A percentile compares a stretch with the other conserved stretches of the same genome.
Conservation (phyloP, 1,140 invertebrate species). For the Tetramorium simillimum region DNA sequence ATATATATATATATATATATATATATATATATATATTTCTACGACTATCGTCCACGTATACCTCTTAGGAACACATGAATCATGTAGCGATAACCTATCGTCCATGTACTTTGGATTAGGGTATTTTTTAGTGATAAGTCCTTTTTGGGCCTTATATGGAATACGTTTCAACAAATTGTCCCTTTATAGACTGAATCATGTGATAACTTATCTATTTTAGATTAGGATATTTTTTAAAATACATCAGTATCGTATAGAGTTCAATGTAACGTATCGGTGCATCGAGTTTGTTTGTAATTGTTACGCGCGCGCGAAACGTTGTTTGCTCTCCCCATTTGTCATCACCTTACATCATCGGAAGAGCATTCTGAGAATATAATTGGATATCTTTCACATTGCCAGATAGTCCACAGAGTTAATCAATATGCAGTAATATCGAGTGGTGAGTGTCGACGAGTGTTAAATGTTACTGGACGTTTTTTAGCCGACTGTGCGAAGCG, state of each 20-base stretch:
- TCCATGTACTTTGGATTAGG: too few relatives aligned
- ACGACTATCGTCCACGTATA: too few relatives aligned
- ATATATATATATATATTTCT: too few relatives aligned
- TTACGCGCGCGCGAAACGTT: neutral
- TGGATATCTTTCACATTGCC: neutral
- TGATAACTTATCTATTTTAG: too few relatives aligned
- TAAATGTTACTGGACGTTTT: constrained; percentile 50
- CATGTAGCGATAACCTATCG: too few relatives aligned
- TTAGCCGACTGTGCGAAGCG: neutral
- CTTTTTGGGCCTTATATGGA: too few relatives aligned
- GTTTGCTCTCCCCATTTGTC: neutral
- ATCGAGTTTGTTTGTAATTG: neutral
- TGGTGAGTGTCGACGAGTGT: constrained; percentile 7
- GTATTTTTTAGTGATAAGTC: too few relatives aligned
- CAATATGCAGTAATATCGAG: neutral
- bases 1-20: too few relatives aligned
- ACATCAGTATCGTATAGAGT: neutral
- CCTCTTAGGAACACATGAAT: too few relatives aligned
- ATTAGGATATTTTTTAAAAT: neutral
- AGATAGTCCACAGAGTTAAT: neutral
- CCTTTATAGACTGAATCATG: too few relatives aligned
- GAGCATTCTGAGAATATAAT: neutral
- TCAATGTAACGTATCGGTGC: neutral
- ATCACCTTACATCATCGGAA: neutral
- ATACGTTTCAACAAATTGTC: too few relatives aligned